Conservation (phyloP, 2,888 invertebrate species). For the Mythimna ferrago region DNA sequence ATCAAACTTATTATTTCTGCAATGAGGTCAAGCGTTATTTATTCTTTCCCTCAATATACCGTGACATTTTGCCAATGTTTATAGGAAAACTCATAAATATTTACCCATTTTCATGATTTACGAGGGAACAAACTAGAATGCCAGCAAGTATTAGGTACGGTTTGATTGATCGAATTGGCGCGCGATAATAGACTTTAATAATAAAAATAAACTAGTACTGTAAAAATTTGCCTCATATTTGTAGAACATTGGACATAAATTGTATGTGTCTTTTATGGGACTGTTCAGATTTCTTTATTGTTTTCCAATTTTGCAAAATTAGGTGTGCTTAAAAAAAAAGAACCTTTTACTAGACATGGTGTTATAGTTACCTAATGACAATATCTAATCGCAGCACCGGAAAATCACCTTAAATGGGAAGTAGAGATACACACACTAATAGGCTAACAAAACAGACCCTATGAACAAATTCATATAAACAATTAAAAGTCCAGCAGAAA, state of each 20-base stretch:
- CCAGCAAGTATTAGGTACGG: constrained; percentile 26
- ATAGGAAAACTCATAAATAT: constrained; percentile 38
- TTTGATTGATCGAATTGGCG: constrained; percentile 49
- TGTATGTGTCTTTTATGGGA: neutral
- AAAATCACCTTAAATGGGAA: constrained; percentile 5
- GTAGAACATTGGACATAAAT: constrained; percentile 1
- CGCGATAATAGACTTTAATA: constrained; percentile 19
- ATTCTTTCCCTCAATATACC: constrained; percentile 5
- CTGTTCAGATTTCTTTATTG: neutral
- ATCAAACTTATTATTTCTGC: neutral
- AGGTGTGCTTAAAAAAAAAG: neutral
- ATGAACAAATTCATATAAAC: constrained; percentile 9
- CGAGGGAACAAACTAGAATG: constrained; percentile 40
- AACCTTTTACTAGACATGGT: neutral
- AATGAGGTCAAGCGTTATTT: neutral
- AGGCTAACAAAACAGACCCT: neutral
- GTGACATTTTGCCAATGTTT: constrained; percentile 19
- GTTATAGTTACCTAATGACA: neutral
- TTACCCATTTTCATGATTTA: constrained; percentile 52
- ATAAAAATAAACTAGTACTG: constrained; percentile 4
- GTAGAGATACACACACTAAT: neutral
- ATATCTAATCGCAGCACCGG: neutral
- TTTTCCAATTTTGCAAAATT: neutral
- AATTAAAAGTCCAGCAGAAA: constrained; percentile 18
- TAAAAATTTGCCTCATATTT: constrained; percentile 10